These are phyloP conservation scores for Villa cingulata DNA, from an alignment of 2,888 invertebrate genomes.

Conservation along the genomic window DNA sequence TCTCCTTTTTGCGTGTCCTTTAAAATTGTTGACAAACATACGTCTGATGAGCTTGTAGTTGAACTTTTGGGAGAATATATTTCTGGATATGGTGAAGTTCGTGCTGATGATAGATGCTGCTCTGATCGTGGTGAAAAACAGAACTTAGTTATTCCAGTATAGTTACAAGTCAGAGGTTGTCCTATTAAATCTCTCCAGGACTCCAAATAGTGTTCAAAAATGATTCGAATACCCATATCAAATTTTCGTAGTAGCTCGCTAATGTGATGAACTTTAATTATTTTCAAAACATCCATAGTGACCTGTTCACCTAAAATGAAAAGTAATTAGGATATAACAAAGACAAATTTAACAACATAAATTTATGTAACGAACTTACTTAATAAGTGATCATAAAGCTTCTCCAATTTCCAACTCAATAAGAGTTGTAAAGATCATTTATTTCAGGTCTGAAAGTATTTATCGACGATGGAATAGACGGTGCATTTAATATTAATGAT, in stretches of 20 bases:
- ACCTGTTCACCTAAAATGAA: too few species aligned
- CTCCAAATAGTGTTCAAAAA: conserved; percentile 18
- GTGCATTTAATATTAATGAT: too few species aligned
- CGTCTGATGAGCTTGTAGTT: background rate
- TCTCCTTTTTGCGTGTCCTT: background rate
- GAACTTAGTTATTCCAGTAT: conserved; percentile 6
- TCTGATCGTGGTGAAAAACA: background rate
- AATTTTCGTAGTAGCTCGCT: conserved; percentile 14
- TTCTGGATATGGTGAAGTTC: background rate
- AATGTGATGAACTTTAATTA: conserved; percentile 16
- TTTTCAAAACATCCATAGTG: background rate
- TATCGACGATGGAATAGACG: too few species aligned
- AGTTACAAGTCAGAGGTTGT: conserved; percentile 6
- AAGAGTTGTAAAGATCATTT: too few species aligned
- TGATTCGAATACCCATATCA: conserved; percentile 17
- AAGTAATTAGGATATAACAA: too few species aligned
- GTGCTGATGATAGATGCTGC: too few species aligned
- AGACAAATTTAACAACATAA: too few species aligned
- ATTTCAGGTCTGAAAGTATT: too few species aligned
- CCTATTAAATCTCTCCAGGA: conserved; percentile 15
- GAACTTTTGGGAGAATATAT: background rate
- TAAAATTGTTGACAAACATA: background rate
- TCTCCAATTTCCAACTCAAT: too few species aligned
- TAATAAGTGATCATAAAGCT: too few species aligned
- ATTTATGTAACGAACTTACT: too few species aligned